Conservation (phyloP, 2,888 invertebrate genomes). For the Busseola fusca region DNA sequence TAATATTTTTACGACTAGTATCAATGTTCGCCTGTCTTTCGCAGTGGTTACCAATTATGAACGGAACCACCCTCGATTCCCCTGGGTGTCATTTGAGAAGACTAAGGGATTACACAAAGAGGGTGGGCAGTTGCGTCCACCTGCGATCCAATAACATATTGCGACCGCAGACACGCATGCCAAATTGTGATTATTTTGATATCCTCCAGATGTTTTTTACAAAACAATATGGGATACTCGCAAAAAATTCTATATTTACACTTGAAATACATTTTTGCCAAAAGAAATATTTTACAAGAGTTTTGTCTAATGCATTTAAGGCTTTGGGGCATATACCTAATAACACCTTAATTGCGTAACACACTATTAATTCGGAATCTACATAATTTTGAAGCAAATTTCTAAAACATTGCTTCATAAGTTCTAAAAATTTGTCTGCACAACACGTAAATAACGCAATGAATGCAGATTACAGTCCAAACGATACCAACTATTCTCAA, state of each 20-base stretch:
- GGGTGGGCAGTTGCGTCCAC: constrained; percentile 46
- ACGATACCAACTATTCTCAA: no score
- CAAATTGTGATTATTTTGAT: constrained; percentile 30
- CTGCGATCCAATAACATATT: constrained; percentile 46
- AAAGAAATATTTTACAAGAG: constrained; percentile 8
- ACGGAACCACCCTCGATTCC: constrained; percentile 15
- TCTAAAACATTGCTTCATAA: no score
- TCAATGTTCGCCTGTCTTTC: constrained; percentile 1
- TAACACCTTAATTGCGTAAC: no score
- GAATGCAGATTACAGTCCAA: no score
- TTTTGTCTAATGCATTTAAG: constrained; percentile 7
- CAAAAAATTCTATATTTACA: not conserved
- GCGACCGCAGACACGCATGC: constrained; percentile 40
- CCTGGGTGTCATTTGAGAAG: constrained; percentile 30
- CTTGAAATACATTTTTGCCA: not conserved
- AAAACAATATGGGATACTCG: not conserved
- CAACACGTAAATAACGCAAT: no score
- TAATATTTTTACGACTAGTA: not conserved
- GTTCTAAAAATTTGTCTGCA: no score
- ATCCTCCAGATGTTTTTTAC: constrained; percentile 18
- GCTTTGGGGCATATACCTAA: constrained; percentile 1
- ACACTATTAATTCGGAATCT: no score
- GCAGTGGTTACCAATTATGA: constrained; percentile 29
- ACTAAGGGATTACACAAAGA: constrained; percentile 24
- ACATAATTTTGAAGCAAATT: no score